Conservation (phyloP, 2,888 invertebrate species). For the Reticulitermes lucifugus region DNA sequence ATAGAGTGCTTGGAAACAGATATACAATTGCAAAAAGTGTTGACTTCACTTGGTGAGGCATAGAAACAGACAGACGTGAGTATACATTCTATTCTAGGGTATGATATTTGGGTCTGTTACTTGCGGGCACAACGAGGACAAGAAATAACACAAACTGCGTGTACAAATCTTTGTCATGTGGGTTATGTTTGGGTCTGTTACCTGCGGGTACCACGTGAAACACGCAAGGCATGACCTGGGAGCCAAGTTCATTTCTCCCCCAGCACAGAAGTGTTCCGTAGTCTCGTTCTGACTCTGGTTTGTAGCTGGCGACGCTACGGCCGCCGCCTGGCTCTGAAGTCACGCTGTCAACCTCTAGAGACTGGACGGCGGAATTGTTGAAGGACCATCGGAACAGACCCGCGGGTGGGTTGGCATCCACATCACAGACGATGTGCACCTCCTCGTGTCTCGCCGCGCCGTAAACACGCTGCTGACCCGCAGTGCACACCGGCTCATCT, state of each 20-base stretch:
- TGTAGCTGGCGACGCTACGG: constrained; percentile 60
- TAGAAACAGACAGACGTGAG: too few relatives aligned
- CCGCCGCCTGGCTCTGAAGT: constrained; percentile 59
- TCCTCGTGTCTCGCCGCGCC: constrained; percentile 55
- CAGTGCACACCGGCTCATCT: constrained; percentile 56
- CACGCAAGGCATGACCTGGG: constrained; percentile 56
- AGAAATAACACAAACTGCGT: too few relatives aligned
- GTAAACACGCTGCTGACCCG: constrained; percentile 55
- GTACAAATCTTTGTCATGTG: too few relatives aligned
- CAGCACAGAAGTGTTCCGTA: constrained; percentile 56
- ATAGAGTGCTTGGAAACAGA: too few relatives aligned
- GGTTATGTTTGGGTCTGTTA: constrained; percentile 24
- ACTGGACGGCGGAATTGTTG: constrained; percentile 59
- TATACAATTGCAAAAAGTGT: too few relatives aligned
- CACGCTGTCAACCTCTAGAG: constrained; percentile 53
- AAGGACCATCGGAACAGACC: constrained; percentile 60
- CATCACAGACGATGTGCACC: constrained; percentile 56
- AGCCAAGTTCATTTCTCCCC: constrained; percentile 55
- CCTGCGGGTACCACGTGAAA: constrained; percentile 57
- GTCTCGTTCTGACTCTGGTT: constrained; percentile 59
- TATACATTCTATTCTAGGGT: too few relatives aligned
- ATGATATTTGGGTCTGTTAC: constrained; percentile 43
- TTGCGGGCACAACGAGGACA: constrained; percentile 56
- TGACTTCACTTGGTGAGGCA: too few relatives aligned
- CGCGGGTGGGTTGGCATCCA: constrained; percentile 62